Base-by-base conservation (phyloP, 2,888 invertebrate species). In the Electrophaes corylata region DNA sequence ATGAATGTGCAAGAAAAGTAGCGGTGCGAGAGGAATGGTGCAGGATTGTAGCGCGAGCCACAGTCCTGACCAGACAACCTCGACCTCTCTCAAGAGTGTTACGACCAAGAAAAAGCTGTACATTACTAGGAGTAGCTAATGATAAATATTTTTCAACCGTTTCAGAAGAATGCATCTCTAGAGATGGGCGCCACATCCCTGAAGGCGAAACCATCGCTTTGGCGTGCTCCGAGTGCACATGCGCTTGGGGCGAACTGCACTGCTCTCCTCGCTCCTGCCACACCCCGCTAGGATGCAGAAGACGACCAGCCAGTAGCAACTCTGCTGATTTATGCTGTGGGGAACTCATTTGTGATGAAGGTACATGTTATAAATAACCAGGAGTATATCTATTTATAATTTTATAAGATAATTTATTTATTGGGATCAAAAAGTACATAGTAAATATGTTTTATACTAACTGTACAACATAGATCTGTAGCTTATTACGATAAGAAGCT, bases 141-240 rank as follows among this genome's bases (percentile, higher is more conserved):
- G n/a, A 26, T 35, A 3, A 14, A 37, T 37, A 16, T 37, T 37
- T 35, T 16, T 4, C 6, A 18, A 14, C 3, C 1, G 10, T 44
- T 35, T 18, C 58, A 88, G 86, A 73, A 20, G 84, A 84, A 57
- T 91, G 91, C 55, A 52, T 79, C 26, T 70, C 84, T 1, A 71
- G 76, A 5, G 87, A 88, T 18, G 88, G 88, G 1, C 79, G 75
- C 6, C 81, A 60, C 31, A 69, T 91, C 4, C 47, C 72, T 0
- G 82, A 82, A 26, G 90, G 91, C 0, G 82, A 77, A 16, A 73
- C 78, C 0, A 60, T 86, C 14, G 63, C 68, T 11, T 46, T 84
- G 44, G 78, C 81, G 5, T 91, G 91, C 63, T 81, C 82, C 0
- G 65, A 79, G 18, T 91, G 91, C 66, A 65, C 80, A 1, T 91